Base-by-base conservation (phyloP, 1,140 invertebrate genomes). In the Drosophila subobscura region DNA sequence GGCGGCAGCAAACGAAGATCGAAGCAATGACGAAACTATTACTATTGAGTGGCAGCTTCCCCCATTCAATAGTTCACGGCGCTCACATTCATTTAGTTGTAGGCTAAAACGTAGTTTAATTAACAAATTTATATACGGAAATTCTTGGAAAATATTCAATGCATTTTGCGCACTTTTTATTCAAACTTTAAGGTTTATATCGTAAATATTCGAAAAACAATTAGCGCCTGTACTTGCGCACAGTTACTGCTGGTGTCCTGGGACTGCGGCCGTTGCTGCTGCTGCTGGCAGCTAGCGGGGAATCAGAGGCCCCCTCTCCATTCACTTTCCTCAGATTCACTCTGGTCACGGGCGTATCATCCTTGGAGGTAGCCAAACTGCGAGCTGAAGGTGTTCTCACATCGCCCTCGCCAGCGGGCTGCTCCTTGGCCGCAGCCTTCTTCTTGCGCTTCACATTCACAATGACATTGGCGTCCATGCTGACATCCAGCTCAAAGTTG, bases 391-490 rank as follows among this genome's bases (percentile, higher is more conserved):
- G 51, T 1, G 76, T 73, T 8, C 10, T 52, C 4, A 41, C 45
- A 5, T 55, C 25, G 44, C n/a, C 5, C n/a, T 12, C 0, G 45
- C n/a, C n/a, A 12, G 4, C 1, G 33, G 63, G 23, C 46, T 68
- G 60, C 1, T 66, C 60, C 1, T 49, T 44, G 7, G 2, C 22
- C 55, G 45, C 22, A 0, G 41, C 46, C 52, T 91, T 91, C 54
- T 90, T 83, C 29, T 92, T 91, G 5, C 91, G 90, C 61, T 91
- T 91, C 0, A 92, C 91, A 41, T 91, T 91, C 3, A 92, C 86
- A 49, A 92, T 76, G n/a, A 92, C 89, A 66, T 92, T 90, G 8
- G 91, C 89, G 72, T 92, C 91, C 77, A 91, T 76, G 44, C 90
- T 91, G 6, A 92, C 90, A 56, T 92, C 90, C 7, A 92, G 47